Percentiles rank a stretch among this genome's conserved stretches.
Conservation (phyloP, 2,888 invertebrate species). For the Biston stratarius region DNA sequence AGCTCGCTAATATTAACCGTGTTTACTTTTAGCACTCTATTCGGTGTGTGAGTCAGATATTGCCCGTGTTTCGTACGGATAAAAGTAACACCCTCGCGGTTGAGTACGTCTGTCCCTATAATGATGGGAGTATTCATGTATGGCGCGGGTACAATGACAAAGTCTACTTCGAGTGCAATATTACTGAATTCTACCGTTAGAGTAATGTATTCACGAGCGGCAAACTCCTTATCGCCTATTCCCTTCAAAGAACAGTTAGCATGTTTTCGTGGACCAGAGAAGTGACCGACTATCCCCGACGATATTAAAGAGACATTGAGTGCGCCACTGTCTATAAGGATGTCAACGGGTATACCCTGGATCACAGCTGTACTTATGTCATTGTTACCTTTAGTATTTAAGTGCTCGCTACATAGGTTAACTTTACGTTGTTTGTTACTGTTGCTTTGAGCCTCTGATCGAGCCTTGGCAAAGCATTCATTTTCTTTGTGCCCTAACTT, state of each 20-base stretch:
- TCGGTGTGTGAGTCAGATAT: no score
- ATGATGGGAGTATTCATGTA: neutral
- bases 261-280: neutral
- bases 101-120: constrained; percentile 43
- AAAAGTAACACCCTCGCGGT: neutral
- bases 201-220: neutral
- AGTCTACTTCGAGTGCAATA: constrained; percentile 44
- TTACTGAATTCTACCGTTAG: neutral
- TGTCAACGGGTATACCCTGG: neutral
- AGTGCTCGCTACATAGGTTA: constrained; percentile 25
- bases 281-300: neutral
- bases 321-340: neutral
- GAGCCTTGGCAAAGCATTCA: no score
- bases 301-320: neutral
- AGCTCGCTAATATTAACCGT: no score
- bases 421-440: no score
- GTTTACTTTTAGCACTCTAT: no score
- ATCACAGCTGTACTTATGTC: constrained; percentile 29
- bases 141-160: constrained; percentile 5
- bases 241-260: constrained; percentile 32
- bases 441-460: no score
- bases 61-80: constrained; percentile 24
- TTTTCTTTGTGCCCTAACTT: no score
- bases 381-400: neutral
- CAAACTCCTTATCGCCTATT: neutral